Percentiles rank a stretch among this genome's conserved stretches.
Conservation (phyloP, 2,113 vertebrate genomes). For the Heterotis niloticus region DNA sequence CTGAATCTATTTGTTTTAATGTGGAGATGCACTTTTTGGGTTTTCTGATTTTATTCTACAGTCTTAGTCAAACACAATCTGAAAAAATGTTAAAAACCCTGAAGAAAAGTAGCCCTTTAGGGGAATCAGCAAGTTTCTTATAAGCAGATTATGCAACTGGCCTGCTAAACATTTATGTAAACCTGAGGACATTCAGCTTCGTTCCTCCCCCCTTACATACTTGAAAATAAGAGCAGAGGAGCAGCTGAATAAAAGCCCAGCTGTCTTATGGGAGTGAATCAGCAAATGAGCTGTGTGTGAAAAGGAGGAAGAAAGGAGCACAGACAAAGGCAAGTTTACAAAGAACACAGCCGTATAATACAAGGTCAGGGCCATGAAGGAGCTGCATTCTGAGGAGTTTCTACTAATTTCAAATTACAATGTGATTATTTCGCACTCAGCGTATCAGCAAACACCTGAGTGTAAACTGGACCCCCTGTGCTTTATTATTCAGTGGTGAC, state of each 20-base stretch:
- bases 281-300: constrained; percentile 38
- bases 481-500: too few relatives aligned
- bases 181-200: constrained; percentile 32
- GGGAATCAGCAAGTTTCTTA: constrained; percentile 18
- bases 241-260: constrained; percentile 39
- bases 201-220: constrained; percentile 28
- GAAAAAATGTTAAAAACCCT: too few relatives aligned
- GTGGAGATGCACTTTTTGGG: too few relatives aligned
- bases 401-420: neutral
- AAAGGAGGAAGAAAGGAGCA: constrained; percentile 15
- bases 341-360: constrained; percentile 30
- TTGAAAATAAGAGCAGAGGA: constrained; percentile 30
- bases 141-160: constrained; percentile 23
- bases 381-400: neutral
- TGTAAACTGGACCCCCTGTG: too few relatives aligned
- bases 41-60: too few relatives aligned
- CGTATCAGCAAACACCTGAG: neutral
- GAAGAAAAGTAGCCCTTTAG: neutral
- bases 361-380: neutral
- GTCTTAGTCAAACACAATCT: too few relatives aligned
- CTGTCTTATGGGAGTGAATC: constrained; percentile 45
- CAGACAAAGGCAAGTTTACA: constrained; percentile 33
- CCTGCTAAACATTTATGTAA: constrained; percentile 31
- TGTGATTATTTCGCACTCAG: neutral
- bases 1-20: too few relatives aligned